Evolutionary conservation across 2,888 invertebrate genomes (phyloP), one percentile per base, ranked within the genome.

Genomic region (Heliconius aoede): DNA sequence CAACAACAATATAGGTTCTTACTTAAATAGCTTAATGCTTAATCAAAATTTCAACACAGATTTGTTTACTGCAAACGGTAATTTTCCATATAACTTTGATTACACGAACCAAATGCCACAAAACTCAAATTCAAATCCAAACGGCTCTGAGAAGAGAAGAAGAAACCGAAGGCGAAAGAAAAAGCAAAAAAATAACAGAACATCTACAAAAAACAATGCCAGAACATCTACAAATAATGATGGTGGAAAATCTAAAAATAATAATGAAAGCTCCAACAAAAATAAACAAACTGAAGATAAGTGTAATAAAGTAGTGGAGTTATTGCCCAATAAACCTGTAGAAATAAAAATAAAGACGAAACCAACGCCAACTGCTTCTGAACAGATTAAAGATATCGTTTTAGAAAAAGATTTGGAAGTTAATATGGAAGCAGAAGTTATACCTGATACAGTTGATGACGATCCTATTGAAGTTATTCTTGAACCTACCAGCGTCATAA

Each of bases 71-170:
- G 36, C 72, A 32, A 78, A 76, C 55, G 61, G 40, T 21, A 77
- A 78, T 46, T 82, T 80, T 72, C 83, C 83, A 8, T 83, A 78
- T 60, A 81, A 84, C 55, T 80, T 81, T 78, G 80, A 80, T 46
- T 80, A 83, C 69, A 76, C 83, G 32, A 82, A 83, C 74, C 81
- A 81, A 80, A 71, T 76, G 32, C 73, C 80, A 32, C 78, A 81
- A 75, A 62, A 72, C 24, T 51, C 77, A 4, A 78, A 68, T 75
- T 3, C 64, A 36, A 73, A 60, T 13, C 5, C 72, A n/a, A 80
- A 65, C 15, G 73, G 74, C 28, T 46, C 71, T 5, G 72, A 78
- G 55, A 82, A 72, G 67, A 80, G 67, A 24, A 64, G 75, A 4
- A 78, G 62, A 51, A 79, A 73, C 30, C 82, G 55, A 73, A 77